These are phyloP conservation scores for Platyscelio sp. DNA, from an alignment of 2,888 invertebrate genomes.

Conservation along the genomic window DNA sequence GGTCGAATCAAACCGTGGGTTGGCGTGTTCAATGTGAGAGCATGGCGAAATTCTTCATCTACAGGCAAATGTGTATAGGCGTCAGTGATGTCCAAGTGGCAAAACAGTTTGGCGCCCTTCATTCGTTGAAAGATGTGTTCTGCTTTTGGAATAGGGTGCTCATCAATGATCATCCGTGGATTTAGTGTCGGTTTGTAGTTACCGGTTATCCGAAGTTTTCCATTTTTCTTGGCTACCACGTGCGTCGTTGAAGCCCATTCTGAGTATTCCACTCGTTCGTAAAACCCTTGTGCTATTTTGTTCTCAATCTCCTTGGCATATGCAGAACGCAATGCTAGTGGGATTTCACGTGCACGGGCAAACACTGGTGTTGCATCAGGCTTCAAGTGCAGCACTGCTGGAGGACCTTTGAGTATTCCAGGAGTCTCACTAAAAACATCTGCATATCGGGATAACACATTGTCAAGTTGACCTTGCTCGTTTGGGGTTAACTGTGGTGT, in stretches of 20 bases:
- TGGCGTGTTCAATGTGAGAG: slow-evolving; percentile 37
- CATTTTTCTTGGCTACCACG: slow-evolving; percentile 10
- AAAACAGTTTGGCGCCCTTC: slow-evolving; percentile 21
- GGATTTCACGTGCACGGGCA: slow-evolving; percentile 26
- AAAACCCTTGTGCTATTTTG: not conserved
- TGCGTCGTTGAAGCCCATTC: slow-evolving; percentile 36
- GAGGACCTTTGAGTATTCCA: not conserved
- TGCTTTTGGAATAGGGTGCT: slow-evolving; percentile 32
- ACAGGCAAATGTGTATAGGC: slow-evolving; percentile 25
- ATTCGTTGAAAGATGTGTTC: slow-evolving; percentile 14
- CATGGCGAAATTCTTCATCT: slow-evolving; percentile 27
- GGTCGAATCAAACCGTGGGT: slow-evolving; percentile 24
- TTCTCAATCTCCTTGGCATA: not conserved
- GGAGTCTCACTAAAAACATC: not conserved
- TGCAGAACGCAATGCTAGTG: not conserved
- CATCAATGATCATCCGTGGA: slow-evolving; percentile 38
- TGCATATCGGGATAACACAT: not conserved
- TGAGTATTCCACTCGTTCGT: slow-evolving; percentile 7
- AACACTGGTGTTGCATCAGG: slow-evolving; percentile 5
- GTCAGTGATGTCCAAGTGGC: not conserved
- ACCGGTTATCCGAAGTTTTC: slow-evolving; percentile 17
- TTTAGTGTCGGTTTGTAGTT: slow-evolving; percentile 47
- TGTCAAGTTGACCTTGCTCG: not conserved
- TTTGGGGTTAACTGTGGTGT: not conserved
- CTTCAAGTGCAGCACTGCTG: slow-evolving; percentile 2